Conservation (phyloP, 2,888 invertebrate genomes). For the Chymomyza caudatula region DNA sequence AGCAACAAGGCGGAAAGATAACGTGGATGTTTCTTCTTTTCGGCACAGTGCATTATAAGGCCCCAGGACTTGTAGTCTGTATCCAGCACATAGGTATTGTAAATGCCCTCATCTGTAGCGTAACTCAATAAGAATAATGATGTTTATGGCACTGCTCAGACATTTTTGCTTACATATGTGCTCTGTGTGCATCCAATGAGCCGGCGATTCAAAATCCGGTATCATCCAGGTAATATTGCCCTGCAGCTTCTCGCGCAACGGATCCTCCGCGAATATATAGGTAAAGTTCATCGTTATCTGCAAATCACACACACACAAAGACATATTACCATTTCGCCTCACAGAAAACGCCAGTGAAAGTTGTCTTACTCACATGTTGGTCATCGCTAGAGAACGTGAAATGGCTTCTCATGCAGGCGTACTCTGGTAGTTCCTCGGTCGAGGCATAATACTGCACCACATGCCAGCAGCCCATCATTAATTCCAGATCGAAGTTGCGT, state of each 20-base stretch:
- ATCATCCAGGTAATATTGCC: constrained; percentile 94
- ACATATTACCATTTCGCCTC: background rate
- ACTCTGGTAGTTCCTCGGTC: constrained; percentile 90
- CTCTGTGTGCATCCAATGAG: constrained; percentile 93
- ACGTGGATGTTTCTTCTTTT: constrained; percentile 86
- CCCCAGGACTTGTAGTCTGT: constrained; percentile 91
- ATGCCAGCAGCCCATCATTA: constrained; percentile 90
- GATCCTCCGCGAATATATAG: constrained; percentile 91
- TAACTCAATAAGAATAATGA: constrained; percentile 36
- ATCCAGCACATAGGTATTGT: constrained; percentile 91
- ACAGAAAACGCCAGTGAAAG: background rate
- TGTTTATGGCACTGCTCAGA: no score
- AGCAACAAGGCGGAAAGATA: constrained; percentile 91
- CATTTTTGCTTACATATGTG: constrained; percentile 83
- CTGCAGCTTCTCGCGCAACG: constrained; percentile 86
- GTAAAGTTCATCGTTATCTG: constrained; percentile 93
- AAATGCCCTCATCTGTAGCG: constrained; percentile 88
- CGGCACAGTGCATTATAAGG: constrained; percentile 90
- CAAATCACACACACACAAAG: background rate
- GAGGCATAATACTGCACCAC: constrained; percentile 93
- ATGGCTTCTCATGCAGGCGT: constrained; percentile 89
- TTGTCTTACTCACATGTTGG: constrained; percentile 71
- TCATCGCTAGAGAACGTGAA: constrained; percentile 76
- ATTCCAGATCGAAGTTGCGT: constrained; percentile 87
- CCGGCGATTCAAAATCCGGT: constrained; percentile 85